Base-by-base conservation (phyloP, 2,113 vertebrate genomes). In the Laticauda colubrina region DNA sequence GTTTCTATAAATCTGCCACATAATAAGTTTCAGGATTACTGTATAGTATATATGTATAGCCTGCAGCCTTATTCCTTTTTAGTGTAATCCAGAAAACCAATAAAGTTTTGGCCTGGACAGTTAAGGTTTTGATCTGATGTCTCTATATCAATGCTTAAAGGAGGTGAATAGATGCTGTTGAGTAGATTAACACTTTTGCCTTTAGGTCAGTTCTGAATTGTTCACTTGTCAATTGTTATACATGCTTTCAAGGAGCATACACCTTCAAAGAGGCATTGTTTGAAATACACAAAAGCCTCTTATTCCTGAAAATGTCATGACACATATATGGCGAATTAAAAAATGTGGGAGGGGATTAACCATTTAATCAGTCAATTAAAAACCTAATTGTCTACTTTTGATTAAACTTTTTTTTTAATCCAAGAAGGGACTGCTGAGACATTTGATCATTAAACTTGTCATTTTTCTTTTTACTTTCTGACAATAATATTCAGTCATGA, bases 211-310 rank as follows among this genome's bases (percentile, higher is more conserved):
- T 43, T 81, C 75, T 81, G 34, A 81, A 81, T 39, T 43, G 75
- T 81, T 81, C 34, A 0, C 3, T 75, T 11, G 69, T 57, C 0
- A 14, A 69, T 21, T 56, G 75, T 55, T 54, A 43, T 43, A 89
- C 75, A 7, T 81, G 45, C 39, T 89, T 92, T 54, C 43, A 69
- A 88, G 86, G 87, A 8, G 0, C 1, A 51, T 15, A 54, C 43
- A 10, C 23, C 18, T 0, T 0, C 48, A 34, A 15, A 23, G 43
- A 45, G 23, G 15, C 51, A 2, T 8, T 11, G 64, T 75, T 89
- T 2, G 59, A 57, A 90, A 56, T 61, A 51, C 43, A 20, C 85
- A 59, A 8, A 39, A 51, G 5, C 34, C 15, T 3, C 0, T 12
- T 34, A 92, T 54, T 91, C 0, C 86, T 87, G n/a, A 39, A 53